phyloP scores from a whole-genome alignment of 2,113 vertebrate genomes.

The Heteronetta atricapilla region DNA sequence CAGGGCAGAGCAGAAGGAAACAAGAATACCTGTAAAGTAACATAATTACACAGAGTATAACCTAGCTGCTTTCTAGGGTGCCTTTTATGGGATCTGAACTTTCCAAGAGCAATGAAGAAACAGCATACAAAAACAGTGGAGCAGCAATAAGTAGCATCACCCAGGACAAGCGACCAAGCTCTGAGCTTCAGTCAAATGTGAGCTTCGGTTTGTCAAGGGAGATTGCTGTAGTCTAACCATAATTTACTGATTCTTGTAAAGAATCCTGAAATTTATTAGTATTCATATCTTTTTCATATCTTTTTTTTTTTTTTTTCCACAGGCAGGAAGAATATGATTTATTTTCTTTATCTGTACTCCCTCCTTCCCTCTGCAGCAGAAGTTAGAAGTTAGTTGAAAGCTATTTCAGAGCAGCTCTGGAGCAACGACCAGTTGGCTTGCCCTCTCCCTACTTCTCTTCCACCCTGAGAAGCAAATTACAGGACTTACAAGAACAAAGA shows the following conservation, averaged over 20 bases:
- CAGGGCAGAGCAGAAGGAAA: neutral
- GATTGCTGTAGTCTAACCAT: neutral
- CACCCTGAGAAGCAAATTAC: neutral
- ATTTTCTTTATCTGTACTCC: neutral
- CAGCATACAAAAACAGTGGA: neutral
- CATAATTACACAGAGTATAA: neutral
- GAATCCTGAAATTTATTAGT: neutral
- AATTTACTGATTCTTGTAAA: neutral
- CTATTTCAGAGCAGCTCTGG: neutral
- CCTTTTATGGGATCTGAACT: neutral
- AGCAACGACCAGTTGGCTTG: neutral
- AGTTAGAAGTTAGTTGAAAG: neutral
- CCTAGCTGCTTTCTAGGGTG: neutral
- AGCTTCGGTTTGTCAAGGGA: neutral
- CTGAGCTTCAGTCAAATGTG: neutral
- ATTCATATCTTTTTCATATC: neutral
- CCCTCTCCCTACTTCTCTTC: neutral
- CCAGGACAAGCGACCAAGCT: neutral
- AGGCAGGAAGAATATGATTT: neutral
- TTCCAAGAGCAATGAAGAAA: neutral
- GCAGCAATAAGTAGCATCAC: accelerated
- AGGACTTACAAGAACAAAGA: neutral
- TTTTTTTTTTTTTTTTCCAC: neutral
- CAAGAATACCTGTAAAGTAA: neutral
- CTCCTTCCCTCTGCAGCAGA: neutral